phyloP scores from a whole-genome alignment of 2,113 vertebrate species.

The Setophaga coronata region DNA sequence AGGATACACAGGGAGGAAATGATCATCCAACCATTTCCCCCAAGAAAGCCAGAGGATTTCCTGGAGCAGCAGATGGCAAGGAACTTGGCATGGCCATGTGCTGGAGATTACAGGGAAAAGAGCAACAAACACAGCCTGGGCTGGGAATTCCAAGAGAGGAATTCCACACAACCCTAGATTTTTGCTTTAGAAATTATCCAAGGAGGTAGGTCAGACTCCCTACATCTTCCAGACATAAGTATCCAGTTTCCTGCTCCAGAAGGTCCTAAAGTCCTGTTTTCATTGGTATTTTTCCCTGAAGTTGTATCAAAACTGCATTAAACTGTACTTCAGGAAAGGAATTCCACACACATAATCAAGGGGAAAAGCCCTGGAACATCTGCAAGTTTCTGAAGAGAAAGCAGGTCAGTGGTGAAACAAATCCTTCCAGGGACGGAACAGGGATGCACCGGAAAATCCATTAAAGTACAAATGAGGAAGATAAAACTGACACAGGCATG shows the following conservation, averaged over 20 bases:
- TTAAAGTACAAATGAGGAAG: neutral
- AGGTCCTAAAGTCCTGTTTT: neutral
- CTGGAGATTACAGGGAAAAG: neutral
- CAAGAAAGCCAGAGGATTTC: neutral
- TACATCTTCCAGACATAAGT: neutral
- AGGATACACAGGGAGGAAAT: neutral
- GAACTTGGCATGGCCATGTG: rapidly evolving
- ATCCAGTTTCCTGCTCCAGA: neutral
- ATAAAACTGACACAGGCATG: neutral
- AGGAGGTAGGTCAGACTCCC: neutral
- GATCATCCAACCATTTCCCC: neutral
- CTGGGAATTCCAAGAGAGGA: neutral
- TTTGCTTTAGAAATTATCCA: neutral
- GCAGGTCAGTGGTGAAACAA: neutral
- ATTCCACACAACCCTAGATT: neutral
- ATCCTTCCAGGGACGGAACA: neutral
- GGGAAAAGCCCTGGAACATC: neutral
- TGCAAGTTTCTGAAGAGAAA: neutral
- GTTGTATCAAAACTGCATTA: neutral
- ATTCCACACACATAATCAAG: neutral
- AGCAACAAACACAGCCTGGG: neutral
- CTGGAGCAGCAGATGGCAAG: neutral
- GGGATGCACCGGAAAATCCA: neutral
- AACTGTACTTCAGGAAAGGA: neutral
- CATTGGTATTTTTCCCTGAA: neutral